Conservation (phyloP, 2,888 invertebrate species). For the Isoperla grammatica region DNA sequence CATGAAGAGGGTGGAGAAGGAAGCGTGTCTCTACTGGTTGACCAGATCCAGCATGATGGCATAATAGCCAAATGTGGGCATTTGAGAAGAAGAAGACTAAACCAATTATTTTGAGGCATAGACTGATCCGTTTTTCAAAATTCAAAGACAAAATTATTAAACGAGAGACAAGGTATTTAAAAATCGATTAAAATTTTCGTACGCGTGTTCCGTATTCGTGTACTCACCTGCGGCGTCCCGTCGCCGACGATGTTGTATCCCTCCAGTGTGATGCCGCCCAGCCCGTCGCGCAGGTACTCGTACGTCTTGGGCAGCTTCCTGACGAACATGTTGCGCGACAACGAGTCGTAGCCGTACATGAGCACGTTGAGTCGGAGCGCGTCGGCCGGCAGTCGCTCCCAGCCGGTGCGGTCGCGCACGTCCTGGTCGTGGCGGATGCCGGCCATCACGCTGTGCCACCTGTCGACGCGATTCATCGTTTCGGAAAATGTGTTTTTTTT, state of each 20-base stretch:
- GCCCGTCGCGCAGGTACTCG: slow-evolving; percentile 55
- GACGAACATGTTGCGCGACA: slow-evolving; percentile 76
- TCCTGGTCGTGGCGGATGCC: slow-evolving; percentile 51
- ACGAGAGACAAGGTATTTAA: too few species aligned
- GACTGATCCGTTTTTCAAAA: too few species aligned
- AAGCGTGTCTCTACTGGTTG: too few species aligned
- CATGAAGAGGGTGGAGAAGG: too few species aligned
- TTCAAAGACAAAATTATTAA: too few species aligned
- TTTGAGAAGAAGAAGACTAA: too few species aligned
- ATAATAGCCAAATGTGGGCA: too few species aligned
- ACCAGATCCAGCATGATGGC: too few species aligned
- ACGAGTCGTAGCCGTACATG: slow-evolving; percentile 84
- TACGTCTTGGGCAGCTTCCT: slow-evolving; percentile 72
- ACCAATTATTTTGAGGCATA: too few species aligned
- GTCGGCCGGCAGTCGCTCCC: slow-evolving; percentile 46
- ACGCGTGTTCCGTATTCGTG: too few species aligned
- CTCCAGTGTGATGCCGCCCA: slow-evolving; percentile 60
- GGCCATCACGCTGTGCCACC: slow-evolving; percentile 63
- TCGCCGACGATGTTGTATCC: slow-evolving; percentile 83
- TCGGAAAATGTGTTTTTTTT: too few species aligned
- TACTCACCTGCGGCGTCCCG: slow-evolving; percentile 79
- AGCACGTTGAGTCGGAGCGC: slow-evolving; percentile 62
- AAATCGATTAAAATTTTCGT: too few species aligned
- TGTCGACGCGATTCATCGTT: slow-evolving; percentile 31
- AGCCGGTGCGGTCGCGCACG: slow-evolving; percentile 44